Conservation (phyloP, 2,797 vertebrate species). For the Catostomus latipinnis region DNA sequence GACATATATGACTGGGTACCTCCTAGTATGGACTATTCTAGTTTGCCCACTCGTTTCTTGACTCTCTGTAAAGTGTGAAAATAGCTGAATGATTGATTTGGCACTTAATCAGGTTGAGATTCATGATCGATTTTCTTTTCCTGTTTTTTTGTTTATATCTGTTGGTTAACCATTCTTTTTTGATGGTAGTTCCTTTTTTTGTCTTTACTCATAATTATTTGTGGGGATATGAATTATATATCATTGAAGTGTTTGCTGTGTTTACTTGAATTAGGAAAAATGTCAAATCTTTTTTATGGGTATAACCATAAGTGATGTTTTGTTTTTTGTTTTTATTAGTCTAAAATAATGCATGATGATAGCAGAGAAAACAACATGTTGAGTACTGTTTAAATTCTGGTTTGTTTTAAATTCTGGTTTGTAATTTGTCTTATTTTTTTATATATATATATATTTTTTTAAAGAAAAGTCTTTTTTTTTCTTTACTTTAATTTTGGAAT, state of each 20-base stretch:
- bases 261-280: background rate
- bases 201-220: background rate
- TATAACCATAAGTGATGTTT: background rate
- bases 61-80: slow-evolving; percentile 43
- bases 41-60: background rate
- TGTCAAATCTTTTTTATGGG: background rate
- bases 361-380: background rate
- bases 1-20: background rate
- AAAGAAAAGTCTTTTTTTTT: too few relatives aligned
- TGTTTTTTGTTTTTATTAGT: background rate
- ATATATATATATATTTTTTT: too few relatives aligned
- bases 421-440: too few relatives aligned
- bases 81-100: background rate
- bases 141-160: background rate
- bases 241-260: background rate
- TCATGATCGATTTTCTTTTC: background rate
- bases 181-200: background rate
- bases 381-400: too few relatives aligned
- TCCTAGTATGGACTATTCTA: slow-evolving; percentile 15
- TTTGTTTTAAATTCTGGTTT: too few relatives aligned
- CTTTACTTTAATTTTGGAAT: too few relatives aligned
- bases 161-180: background rate
- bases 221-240: background rate
- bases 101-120: background rate
- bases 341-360: background rate